phyloP scores from a whole-genome alignment of 1,140 invertebrate species.

The Ooceraea biroi region DNA sequence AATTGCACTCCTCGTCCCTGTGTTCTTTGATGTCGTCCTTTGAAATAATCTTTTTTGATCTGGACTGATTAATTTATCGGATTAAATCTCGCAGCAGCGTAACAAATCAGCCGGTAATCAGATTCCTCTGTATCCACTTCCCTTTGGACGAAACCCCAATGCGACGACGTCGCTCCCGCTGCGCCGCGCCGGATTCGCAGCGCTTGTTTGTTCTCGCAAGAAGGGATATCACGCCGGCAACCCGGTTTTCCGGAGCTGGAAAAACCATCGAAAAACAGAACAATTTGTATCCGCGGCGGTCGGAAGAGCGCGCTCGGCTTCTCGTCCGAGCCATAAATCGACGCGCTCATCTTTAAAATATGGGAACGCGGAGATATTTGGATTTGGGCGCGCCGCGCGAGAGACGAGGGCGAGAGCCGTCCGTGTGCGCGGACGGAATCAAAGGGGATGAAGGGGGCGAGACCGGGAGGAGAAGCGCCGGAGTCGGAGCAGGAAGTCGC shows the following conservation, averaged over 20 bases:
- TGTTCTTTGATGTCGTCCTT: background rate
- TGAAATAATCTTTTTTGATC: background rate
- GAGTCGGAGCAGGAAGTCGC: conserved; percentile 77
- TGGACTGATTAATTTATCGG: background rate
- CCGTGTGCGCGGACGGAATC: conserved; percentile 20
- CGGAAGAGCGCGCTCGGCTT: conserved; percentile 64
- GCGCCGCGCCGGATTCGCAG: background rate
- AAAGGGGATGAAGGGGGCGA: background rate
- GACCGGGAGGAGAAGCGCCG: conserved; percentile 2
- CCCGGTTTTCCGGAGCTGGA: conserved; percentile 43
- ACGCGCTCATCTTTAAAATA: conserved; percentile 83
- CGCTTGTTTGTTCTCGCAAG: conserved; percentile 45
- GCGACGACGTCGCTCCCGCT: background rate
- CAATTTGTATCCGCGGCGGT: conserved; percentile 71
- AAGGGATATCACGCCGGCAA: conserved; percentile 34
- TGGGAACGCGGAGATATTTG: conserved; percentile 84
- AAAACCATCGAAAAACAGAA: conserved; percentile 71
- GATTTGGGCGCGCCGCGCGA: conserved; percentile 74
- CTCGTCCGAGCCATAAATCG: conserved; percentile 77
- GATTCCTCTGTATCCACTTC: conserved; percentile 1
- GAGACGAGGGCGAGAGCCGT: conserved; percentile 60
- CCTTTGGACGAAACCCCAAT: background rate
- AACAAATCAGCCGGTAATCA: conserved; percentile 24
- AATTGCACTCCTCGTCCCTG: background rate
- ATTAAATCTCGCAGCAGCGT: background rate